Percentiles rank a stretch among this genome's conserved stretches.
Evolutionary conservation across 2,797 vertebrate genomes (phyloP).

Genomic region (Decapterus maruadsi): DNA sequence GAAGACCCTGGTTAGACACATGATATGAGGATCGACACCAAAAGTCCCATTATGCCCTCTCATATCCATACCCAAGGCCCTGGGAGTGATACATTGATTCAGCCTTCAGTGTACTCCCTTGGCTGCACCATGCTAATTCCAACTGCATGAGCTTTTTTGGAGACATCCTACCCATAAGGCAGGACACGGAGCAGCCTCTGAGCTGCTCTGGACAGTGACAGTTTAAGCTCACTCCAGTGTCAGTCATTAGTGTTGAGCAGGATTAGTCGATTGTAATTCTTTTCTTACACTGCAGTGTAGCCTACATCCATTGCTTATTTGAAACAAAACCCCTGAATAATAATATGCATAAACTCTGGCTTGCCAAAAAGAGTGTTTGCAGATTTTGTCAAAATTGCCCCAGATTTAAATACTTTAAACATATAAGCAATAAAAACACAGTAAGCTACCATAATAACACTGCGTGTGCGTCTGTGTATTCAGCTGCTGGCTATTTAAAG

Average conservation of each 20-base stretch:
- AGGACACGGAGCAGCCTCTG: slow-evolving; percentile 63
- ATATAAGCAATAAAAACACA: neutral
- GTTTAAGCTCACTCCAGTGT: slow-evolving; percentile 50
- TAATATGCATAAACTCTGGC: neutral
- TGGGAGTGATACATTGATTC: slow-evolving; percentile 86
- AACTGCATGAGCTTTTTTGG: slow-evolving; percentile 74
- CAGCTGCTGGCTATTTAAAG: slow-evolving; percentile 24
- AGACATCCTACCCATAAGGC: slow-evolving; percentile 80
- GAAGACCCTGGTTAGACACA: slow-evolving; percentile 76
- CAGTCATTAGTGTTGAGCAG: slow-evolving; percentile 24
- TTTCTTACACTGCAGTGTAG: neutral
- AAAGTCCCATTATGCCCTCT: slow-evolving; percentile 78
- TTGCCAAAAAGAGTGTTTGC: neutral
- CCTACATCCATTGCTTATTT: neutral
- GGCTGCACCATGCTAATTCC: slow-evolving; percentile 82
- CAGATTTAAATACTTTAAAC: neutral
- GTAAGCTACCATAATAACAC: neutral
- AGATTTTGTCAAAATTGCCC: neutral
- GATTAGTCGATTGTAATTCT: slow-evolving; percentile 4
- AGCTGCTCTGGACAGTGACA: slow-evolving; percentile 69
- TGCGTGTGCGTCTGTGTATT: slow-evolving; percentile 1
- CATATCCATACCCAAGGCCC: slow-evolving; percentile 80
- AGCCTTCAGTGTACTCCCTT: slow-evolving; percentile 83
- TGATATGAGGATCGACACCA: slow-evolving; percentile 75
- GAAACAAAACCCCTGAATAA: neutral